A percentile compares a stretch with the other conserved stretches of the same genome.
phyloP scores from a whole-genome alignment of 2,113 vertebrate species.

The Dendropsophus ebraccatus region DNA sequence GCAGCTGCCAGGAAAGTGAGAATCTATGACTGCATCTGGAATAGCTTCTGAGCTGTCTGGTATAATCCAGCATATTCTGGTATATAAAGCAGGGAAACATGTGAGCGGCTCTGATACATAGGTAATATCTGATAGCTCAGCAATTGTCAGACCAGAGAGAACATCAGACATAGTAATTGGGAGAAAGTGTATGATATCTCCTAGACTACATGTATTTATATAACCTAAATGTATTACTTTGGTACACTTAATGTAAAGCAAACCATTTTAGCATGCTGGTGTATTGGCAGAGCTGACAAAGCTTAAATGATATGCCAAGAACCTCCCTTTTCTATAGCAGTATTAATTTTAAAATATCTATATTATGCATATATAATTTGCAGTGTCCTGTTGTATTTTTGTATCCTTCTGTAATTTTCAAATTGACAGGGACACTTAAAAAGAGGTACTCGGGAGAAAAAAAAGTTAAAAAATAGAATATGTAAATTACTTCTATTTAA shows the following conservation, averaged over 20 bases:
- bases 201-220: not conserved
- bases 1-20: not conserved
- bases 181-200: not conserved
- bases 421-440: too few relatives aligned
- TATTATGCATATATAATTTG: too few relatives aligned
- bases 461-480: too few relatives aligned
- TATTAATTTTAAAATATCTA: too few relatives aligned
- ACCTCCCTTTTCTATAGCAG: too few relatives aligned
- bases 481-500: too few relatives aligned
- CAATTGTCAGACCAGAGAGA: not conserved
- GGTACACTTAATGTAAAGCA: not conserved
- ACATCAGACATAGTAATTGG: not conserved
- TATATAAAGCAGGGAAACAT: constrained; percentile 11
- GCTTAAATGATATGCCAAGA: too few relatives aligned
- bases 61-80: constrained; percentile 13
- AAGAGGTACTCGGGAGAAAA: too few relatives aligned
- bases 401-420: too few relatives aligned
- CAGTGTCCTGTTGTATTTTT: too few relatives aligned
- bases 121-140: not conserved
- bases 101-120: not conserved
- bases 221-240: not conserved
- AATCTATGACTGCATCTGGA: constrained; percentile 6
- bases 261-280: too few relatives aligned
- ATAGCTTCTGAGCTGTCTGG: not conserved
- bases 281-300: too few relatives aligned